phyloP scores from a whole-genome alignment of 2,113 vertebrate species.

The Gadus chalcogrammus region DNA sequence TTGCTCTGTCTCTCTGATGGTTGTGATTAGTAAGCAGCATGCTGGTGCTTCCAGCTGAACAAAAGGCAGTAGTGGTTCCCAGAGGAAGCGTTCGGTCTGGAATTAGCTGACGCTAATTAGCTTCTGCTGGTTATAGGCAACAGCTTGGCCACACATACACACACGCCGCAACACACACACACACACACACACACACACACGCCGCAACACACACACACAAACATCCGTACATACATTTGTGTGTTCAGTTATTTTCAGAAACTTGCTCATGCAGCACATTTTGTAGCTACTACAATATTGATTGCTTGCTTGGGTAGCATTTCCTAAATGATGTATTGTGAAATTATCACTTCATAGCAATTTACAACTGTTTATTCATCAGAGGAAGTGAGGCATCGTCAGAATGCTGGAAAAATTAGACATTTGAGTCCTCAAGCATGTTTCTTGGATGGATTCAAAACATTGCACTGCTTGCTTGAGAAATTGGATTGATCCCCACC shows the following conservation, averaged over 20 bases:
- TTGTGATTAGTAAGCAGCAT: slow-evolving; percentile 57
- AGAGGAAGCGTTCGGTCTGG: slow-evolving; percentile 61
- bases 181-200: slow-evolving; percentile 20
- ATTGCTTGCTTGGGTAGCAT: no score
- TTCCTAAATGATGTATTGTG: no score
- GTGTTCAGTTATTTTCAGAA: no score
- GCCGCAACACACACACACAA: slow-evolving; percentile 17
- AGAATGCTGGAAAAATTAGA: no score
- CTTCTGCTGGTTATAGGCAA: slow-evolving; percentile 56
- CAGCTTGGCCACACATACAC: slow-evolving; percentile 41
- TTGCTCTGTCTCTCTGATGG: slow-evolving; percentile 9
- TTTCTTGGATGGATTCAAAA: not conserved
- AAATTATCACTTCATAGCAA: no score
- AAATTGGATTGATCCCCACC: no score
- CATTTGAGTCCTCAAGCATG: no score
- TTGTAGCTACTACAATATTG: no score
- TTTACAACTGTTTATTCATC: no score
- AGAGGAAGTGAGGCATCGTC: no score
- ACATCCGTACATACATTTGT: no score
- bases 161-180: slow-evolving; percentile 30
- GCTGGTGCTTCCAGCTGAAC: slow-evolving; percentile 66
- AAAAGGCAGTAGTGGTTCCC: slow-evolving; percentile 49
- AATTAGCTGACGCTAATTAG: slow-evolving; percentile 65
- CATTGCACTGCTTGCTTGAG: not conserved
- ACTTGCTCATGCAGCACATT: no score